A percentile compares a stretch with the other conserved stretches of the same genome.
These are phyloP conservation scores for Laticauda laticaudata DNA, from an alignment of 2,113 vertebrate species.

Conservation along the genomic window DNA sequence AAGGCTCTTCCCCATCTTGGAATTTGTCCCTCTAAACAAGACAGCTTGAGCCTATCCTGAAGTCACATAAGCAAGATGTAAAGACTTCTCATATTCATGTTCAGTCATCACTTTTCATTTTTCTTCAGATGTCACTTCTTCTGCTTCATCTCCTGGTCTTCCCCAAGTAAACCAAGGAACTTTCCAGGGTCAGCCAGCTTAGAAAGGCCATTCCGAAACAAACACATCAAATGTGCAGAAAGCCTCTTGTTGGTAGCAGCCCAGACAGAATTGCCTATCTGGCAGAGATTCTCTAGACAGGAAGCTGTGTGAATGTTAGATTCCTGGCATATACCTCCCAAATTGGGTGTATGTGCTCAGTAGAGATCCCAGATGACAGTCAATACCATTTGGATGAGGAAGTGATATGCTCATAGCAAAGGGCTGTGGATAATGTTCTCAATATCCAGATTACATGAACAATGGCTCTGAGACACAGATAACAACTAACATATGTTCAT, in stretches of 20 bases:
- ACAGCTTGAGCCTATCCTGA: not conserved
- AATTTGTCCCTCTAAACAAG: not conserved
- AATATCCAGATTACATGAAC: not conserved
- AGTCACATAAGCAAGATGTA: not conserved
- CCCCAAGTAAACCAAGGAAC: not conserved
- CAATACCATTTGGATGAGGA: not conserved
- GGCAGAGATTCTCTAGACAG: not conserved
- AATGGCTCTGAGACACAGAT: not conserved
- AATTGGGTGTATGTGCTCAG: not conserved
- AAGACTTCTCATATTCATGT: not conserved
- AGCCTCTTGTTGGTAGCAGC: not conserved
- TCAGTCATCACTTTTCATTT: not conserved
- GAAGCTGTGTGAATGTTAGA: not conserved
- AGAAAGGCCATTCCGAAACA: not conserved
- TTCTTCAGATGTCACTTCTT: not conserved
- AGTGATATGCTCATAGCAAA: not conserved
- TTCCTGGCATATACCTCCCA: not conserved
- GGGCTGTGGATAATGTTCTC: not conserved
- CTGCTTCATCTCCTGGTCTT: not conserved
- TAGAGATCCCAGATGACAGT: not conserved
- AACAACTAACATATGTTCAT: not conserved
- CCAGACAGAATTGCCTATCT: not conserved
- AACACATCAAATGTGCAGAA: not conserved
- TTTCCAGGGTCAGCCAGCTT: not conserved
- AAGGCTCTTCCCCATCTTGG: not conserved